These are phyloP conservation scores for Catalaphyllia jardinei DNA, from an alignment of 64 coral and sea anemone genomes.

Conservation along the genomic window DNA sequence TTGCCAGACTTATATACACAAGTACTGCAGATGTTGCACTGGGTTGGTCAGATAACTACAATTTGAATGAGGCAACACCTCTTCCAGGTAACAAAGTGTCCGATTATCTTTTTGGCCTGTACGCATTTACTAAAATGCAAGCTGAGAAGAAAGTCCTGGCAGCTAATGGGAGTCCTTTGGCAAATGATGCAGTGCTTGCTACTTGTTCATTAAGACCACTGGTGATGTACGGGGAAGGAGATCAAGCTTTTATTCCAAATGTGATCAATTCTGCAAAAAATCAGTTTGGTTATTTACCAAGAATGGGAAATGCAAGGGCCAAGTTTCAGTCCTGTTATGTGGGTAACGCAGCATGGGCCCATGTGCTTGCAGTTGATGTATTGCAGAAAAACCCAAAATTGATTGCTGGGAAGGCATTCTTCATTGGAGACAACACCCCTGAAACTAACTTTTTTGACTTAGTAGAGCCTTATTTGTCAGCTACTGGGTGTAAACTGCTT, in stretches of 20 bases:
- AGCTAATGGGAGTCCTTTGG: neutral
- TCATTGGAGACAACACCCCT: constrained; percentile 10
- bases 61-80: constrained; percentile 1
- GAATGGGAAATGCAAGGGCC: neutral
- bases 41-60: constrained; percentile 14
- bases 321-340: neutral
- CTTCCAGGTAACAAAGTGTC: neutral
- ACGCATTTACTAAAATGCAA: constrained; percentile 31
- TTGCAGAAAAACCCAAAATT: neutral
- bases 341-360: constrained; percentile 2
- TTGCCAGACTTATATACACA: neutral
- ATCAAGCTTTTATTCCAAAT: neutral
- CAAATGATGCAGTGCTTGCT: neutral
- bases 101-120: constrained; percentile 18
- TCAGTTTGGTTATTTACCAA: constrained; percentile 27
- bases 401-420: constrained; percentile 27
- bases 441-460: constrained; percentile 23
- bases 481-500: neutral
- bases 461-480: constrained; percentile 5
- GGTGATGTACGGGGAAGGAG: constrained; percentile 9
- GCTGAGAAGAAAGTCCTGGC: constrained; percentile 17
- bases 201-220: neutral
- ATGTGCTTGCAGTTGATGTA: constrained; percentile 7
- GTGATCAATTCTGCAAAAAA: constrained; percentile 15
- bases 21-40: constrained; percentile 10